Conservation (phyloP, 1,140 invertebrate species). For the Hetaerina americana region DNA sequence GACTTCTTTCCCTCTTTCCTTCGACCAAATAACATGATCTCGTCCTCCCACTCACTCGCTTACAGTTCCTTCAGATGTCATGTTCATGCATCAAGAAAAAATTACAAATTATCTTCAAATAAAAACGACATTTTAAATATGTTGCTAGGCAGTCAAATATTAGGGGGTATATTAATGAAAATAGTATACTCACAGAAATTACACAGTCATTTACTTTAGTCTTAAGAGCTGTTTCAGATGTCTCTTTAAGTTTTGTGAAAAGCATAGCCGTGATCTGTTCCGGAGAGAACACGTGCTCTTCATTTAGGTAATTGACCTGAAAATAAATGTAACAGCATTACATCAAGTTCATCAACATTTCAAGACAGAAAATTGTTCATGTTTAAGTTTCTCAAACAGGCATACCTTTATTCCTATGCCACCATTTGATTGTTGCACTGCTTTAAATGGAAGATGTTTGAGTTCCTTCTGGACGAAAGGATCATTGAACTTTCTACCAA, state of each 20-base stretch:
- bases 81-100: no score
- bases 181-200: constrained; percentile 73
- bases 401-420: constrained; percentile 60
- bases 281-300: constrained; percentile 77
- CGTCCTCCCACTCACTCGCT: no score
- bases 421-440: constrained; percentile 53
- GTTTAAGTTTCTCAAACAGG: no score
- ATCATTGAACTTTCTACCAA: constrained; percentile 80
- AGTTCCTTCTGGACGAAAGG: constrained; percentile 71
- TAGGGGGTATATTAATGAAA: no score
- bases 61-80: no score
- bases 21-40: no score
- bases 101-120: no score
- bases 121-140: no score
- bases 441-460: constrained; percentile 57
- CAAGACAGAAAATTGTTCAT: no score
- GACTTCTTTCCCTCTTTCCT: no score
- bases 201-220: constrained; percentile 94
- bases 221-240: constrained; percentile 70
- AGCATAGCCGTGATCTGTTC: constrained; percentile 95
- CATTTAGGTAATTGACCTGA: constrained; percentile 73
- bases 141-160: no score
- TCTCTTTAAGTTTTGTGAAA: constrained; percentile 92
- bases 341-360: constrained; percentile 3
- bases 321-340: constrained; percentile 18